Evolutionary conservation across 2,888 invertebrate genomes (phyloP).

Genomic region (Actias luna): DNA sequence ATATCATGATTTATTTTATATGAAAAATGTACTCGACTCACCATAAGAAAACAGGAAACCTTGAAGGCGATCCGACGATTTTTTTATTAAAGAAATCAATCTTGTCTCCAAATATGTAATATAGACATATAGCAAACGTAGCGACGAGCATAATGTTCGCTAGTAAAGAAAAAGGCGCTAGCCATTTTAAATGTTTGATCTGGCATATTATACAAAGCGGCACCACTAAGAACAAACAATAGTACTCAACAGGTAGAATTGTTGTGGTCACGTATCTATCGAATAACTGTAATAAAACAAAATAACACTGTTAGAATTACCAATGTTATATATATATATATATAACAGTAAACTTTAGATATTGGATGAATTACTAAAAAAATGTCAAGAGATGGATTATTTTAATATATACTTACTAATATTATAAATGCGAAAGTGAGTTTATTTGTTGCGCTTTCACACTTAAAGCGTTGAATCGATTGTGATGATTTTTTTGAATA

Average conservation of each 20-base stretch:
- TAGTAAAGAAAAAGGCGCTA: conserved; percentile 93
- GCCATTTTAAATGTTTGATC: conserved; percentile 88
- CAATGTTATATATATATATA: too few species aligned
- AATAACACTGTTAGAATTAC: conserved; percentile 7
- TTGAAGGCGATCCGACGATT: conserved; percentile 74
- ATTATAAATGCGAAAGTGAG: too few species aligned
- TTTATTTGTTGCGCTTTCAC: too few species aligned
- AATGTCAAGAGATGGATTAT: too few species aligned
- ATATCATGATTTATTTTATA: conserved; percentile 1
- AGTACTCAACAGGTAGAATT: conserved; percentile 60
- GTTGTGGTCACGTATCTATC: conserved; percentile 58
- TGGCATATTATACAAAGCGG: conserved; percentile 69
- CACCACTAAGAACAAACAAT: conserved; percentile 61
- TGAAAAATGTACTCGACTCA: conserved; percentile 44
- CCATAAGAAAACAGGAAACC: conserved; percentile 93
- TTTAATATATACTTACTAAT: too few species aligned
- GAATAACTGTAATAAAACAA: conserved; percentile 63
- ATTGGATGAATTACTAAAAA: too few species aligned
- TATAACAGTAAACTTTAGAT: too few species aligned
- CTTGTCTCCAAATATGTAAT: conserved; percentile 86
- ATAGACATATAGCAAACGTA: conserved; percentile 90
- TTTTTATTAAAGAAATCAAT: conserved; percentile 71
- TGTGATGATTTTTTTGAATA: too few species aligned
- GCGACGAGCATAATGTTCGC: conserved; percentile 91
- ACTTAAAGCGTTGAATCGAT: too few species aligned